Evolutionary conservation across 2,888 invertebrate species (phyloP), one percentile per base, ranked within the genome.

Genomic region (Caenorhabditis drosophilae): DNA sequence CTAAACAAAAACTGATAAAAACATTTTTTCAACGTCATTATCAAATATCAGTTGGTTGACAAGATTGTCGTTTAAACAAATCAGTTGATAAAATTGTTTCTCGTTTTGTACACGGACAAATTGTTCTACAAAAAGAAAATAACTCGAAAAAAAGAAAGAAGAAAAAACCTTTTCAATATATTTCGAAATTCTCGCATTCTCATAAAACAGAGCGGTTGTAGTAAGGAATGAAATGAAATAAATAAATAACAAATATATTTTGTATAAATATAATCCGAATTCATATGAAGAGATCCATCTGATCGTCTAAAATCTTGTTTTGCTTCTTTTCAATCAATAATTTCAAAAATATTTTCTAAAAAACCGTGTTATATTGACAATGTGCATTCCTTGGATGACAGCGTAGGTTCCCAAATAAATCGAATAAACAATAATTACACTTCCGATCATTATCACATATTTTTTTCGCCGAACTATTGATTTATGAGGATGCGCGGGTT

Each of bases 141-240:
- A n/a, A 7, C 25, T 18, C 15, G 15, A 20, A 35, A 26, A 7
- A 25, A 50, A 1, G 15, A 7, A 3, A 40, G 40, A 22, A 6
- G 12, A 4, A 12, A n/a, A 36, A 40, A 72, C 75, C 61, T 66
- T 40, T 69, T 62, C 41, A 76, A 48, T 42, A 75, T 52, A 25
- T 49, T 61, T 11, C 76, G 54, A 50, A 78, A 78, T 46, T 78
- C 76, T 23, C 58, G 53, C 69, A 78, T 74, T 34, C 78, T 62
- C 50, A 76, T 67, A 49, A 77, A 78, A 51, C 78, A 78, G 9
- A 78, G 53, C 6, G 78, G 78, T 54, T 78, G 78, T 4, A 72
- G 57, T 1, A 78, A 56, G 2, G 76, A 73, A 55, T 78, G 78
- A 20, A 77, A 62, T 9, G 70, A 69, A 18, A 75, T 62, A 58